Conservation (phyloP, 2,797 vertebrate genomes). For the Phoebastria nigripes region DNA sequence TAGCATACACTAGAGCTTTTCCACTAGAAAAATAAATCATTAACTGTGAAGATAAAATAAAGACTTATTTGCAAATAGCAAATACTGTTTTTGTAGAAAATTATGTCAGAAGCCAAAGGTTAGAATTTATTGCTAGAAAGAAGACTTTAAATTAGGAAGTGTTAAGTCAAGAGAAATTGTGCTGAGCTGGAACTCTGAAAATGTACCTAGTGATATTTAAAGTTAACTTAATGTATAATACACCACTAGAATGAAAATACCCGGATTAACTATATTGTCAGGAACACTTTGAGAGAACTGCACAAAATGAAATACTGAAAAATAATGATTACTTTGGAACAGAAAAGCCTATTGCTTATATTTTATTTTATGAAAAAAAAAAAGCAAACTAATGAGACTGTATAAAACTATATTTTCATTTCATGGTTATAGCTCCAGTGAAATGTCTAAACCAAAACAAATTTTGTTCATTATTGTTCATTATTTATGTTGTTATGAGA, state of each 20-base stretch:
- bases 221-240: background rate
- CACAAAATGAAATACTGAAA: constrained; percentile 37
- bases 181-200: background rate
- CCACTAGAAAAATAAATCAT: background rate
- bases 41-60: background rate
- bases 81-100: background rate
- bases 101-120: background rate
- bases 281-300: background rate
- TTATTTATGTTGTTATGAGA: constrained; percentile 50
- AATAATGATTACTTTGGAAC: background rate
- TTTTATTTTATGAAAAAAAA: background rate
- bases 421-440: constrained; percentile 35
- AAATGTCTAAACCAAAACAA: constrained; percentile 37
- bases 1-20: background rate
- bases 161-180: constrained; percentile 3
- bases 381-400: constrained; percentile 3
- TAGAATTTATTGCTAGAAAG: background rate
- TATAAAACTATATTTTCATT: constrained; percentile 35
- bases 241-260: background rate
- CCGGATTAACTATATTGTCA: background rate
- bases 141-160: background rate
- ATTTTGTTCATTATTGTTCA: constrained; percentile 48
- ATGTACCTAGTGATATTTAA: background rate
- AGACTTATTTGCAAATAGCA: background rate
- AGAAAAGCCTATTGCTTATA: constrained; percentile 10